Evolutionary conservation across 1,140 invertebrate genomes (phyloP), one percentile per base, ranked within the genome.

Genomic region (Homarus americanus): DNA sequence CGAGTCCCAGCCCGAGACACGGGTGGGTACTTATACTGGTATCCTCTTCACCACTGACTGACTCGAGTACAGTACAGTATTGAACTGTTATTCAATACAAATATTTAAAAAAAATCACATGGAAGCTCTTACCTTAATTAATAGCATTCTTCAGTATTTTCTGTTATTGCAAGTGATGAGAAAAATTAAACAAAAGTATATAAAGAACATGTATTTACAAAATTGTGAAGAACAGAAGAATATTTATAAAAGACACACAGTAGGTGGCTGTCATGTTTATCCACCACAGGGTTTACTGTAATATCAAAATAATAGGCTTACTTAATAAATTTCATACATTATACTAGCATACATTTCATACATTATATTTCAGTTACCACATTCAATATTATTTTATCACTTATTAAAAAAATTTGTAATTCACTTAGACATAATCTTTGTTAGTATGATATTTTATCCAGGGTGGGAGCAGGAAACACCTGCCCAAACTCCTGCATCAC

Each of bases 201-300:
- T 28, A 69, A 69, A 69, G 9, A 24, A 69, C 63, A 28, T 69
- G 28, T 69, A 69, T 69, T 69, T 69, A 69, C 63, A 69, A 69
- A 69, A 32, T 32, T 32, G 9, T 32, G 63, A 69, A 32, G n/a
- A 32, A 69, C 24, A 69, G 17, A 69, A 24, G 9, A 24, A 69
- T 28, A 69, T 28, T 10, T 58, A 58, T 9, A 69, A 24, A 32
- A 17, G 24, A 66, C 15, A 1, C 7, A 69, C n/a, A 63, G 28
- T 69, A 69, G 5, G 32, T 7, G 10, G 4, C 0, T 63, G 12
- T 17, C 20, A 24, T 63, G 44, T 15, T 7, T 15, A 15, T 49
- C 12, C 44, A 49, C 12, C n/a, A n/a, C 24, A 20, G 58, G 12
- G 5, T 15, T 63, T 63, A 24, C 15, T 63, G 63, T 69, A 5